A percentile compares a stretch with the other conserved stretches of the same genome.
phyloP scores from a whole-genome alignment of 1,140 invertebrate species.

The Mesaphorura yosii region DNA sequence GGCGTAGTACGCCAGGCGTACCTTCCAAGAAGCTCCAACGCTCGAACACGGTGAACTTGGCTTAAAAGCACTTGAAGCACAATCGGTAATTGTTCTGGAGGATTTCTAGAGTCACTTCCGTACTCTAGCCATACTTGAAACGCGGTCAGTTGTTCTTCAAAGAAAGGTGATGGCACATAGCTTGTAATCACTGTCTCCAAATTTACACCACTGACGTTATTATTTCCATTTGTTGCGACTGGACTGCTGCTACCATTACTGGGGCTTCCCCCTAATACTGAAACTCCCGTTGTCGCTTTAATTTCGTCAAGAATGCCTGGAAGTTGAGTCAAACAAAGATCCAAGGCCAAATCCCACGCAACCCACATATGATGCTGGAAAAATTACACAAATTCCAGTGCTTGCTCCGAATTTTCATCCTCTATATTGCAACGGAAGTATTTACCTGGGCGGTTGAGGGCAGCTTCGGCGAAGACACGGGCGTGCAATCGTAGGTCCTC shows the following conservation, averaged over 20 bases:
- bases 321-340: conserved; percentile 81
- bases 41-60: conserved; percentile 89
- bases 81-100: conserved; percentile 94
- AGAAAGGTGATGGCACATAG: conserved; percentile 79
- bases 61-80: conserved; percentile 93
- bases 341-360: conserved; percentile 94
- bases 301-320: conserved; percentile 54
- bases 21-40: conserved; percentile 83
- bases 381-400: conserved; percentile 2
- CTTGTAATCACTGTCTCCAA: conserved; percentile 9
- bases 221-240: conserved; percentile 6
- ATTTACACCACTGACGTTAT: conserved; percentile 1
- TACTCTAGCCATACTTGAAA: conserved; percentile 92
- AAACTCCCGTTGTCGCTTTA: conserved; percentile 2
- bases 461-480: conserved; percentile 77
- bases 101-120: conserved; percentile 59
- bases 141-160: conserved; percentile 96
- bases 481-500: conserved; percentile 89
- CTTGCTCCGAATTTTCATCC: neutral
- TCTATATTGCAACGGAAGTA: too few relatives aligned
- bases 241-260: neutral
- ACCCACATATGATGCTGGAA: conserved; percentile 73
- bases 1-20: neutral
- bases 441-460: conserved; percentile 74
- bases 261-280: neutral